phyloP scores from a whole-genome alignment of 2,113 vertebrate species.

The Microcebus ravelobensis region DNA sequence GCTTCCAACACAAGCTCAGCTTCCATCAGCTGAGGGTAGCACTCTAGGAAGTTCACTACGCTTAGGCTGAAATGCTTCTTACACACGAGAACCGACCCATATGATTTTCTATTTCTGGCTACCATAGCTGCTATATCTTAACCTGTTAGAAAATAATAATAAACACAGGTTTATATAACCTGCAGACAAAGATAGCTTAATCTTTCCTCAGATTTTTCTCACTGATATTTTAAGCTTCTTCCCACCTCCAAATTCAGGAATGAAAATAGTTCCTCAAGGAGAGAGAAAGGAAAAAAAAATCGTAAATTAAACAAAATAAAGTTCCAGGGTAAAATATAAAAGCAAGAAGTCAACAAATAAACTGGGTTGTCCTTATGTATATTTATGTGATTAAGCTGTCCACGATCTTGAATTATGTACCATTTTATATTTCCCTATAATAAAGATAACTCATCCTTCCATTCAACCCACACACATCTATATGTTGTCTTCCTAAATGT shows the following conservation, averaged over 20 bases:
- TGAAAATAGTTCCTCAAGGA: not conserved
- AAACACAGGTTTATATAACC: not conserved
- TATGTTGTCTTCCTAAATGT: constrained; percentile 10
- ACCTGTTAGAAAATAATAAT: constrained; percentile 16
- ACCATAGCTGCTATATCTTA: not conserved
- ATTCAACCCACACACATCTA: not conserved
- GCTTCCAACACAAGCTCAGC: constrained; percentile 56
- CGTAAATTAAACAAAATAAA: not conserved
- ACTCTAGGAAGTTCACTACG: not conserved
- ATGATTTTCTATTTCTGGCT: not conserved
- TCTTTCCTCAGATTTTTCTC: not conserved
- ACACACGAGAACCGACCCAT: not conserved
- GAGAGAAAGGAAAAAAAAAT: not conserved
- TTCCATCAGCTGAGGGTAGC: constrained; percentile 31
- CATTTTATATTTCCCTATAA: constrained; percentile 50
- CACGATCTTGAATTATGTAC: constrained; percentile 28
- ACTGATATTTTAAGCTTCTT: not conserved
- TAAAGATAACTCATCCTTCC: not conserved
- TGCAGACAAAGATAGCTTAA: not conserved
- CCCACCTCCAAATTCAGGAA: not conserved
- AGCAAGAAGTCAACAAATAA: constrained; percentile 36
- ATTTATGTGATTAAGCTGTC: constrained; percentile 35
- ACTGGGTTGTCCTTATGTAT: constrained; percentile 10
- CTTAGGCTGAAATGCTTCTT: not conserved
- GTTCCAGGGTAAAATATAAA: not conserved